phyloP scores from a whole-genome alignment of 2,888 invertebrate species.

The Mythimna loreyi region DNA sequence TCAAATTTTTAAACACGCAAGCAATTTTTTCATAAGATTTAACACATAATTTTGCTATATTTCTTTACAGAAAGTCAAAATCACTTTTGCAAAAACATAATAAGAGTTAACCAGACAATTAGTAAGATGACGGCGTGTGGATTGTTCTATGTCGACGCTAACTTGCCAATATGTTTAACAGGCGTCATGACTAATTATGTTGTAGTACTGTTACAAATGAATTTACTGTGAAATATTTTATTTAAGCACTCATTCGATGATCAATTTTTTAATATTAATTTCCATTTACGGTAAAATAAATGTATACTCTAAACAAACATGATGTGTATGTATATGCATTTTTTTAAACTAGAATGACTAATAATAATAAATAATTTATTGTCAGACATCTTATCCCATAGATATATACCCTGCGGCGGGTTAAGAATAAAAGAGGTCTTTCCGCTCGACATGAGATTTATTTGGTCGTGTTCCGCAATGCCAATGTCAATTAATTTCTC shows the following conservation, averaged over 20 bases:
- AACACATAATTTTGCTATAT: not conserved
- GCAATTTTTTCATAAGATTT: no score
- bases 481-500: no score
- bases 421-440: no score
- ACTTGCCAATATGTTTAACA: constrained; percentile 2
- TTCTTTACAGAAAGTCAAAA: constrained; percentile 1
- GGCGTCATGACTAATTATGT: constrained; percentile 13
- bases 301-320: not conserved
- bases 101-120: not conserved
- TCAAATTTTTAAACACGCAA: no score
- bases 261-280: not conserved
- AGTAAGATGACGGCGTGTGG: constrained; percentile 25
- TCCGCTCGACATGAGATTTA: no score
- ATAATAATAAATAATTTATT: no score
- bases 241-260: no score
- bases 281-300: not conserved
- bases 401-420: no score
- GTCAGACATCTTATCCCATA: no score
- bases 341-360: no score
- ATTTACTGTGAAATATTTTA: constrained; percentile 4
- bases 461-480: no score
- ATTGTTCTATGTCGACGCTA: constrained; percentile 20
- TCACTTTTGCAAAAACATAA: constrained; percentile 22
- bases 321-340: not conserved
- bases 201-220: constrained; percentile 15